Base-by-base conservation (phyloP, 2,113 vertebrate species). In the Pimephales promelas region DNA sequence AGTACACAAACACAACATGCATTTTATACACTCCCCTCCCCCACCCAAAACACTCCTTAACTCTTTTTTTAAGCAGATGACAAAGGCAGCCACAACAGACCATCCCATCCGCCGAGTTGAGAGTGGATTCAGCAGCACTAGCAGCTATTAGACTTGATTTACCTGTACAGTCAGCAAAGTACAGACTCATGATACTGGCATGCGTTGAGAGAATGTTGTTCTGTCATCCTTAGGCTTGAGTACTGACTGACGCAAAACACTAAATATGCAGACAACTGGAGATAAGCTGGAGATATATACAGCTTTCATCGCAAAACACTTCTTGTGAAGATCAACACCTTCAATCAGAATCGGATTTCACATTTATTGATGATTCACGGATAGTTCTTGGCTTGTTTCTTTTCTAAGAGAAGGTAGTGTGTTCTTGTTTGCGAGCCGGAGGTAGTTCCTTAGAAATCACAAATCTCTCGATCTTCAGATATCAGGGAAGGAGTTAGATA, bases 401-500 rank as follows among this genome's bases (percentile, higher is more conserved):
- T 16, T 57, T 22, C 31, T 76, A 7, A 24, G 31, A 22, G 34
- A 57, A 75, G n/a, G 36, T 45, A 72, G 52, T 40, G 28, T 5
- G 36, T 72, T n/a, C 0, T 28, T 52, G 7, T 74, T 31, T 28
- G 22, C 18, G 2, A 54, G 52, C 3, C 10, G 2, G 56, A 79
- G 77, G 77, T 28, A 47, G 59, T 49, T 66, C 61, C 59, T n/a
- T 79, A 28, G 43, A 49, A 49, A 31, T 66, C 59, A 66, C 31
- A 64, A n/a, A 18, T 64, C 20, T n/a, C 45, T 56, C 36, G 1
- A n/a, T 52, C 66, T 45, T 86, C 71, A 88, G 62, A 88, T 76
- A 62, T 88, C 87, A 64, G 85, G 80, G 47, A 88, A 86, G 1
- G 83, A 85, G 79, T 66, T 76, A 6, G 31, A 88, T 10, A 88